A percentile compares a stretch with the other conserved stretches of the same genome.
Conservation (phyloP, 2,113 vertebrate species). For the Tichodroma muraria region DNA sequence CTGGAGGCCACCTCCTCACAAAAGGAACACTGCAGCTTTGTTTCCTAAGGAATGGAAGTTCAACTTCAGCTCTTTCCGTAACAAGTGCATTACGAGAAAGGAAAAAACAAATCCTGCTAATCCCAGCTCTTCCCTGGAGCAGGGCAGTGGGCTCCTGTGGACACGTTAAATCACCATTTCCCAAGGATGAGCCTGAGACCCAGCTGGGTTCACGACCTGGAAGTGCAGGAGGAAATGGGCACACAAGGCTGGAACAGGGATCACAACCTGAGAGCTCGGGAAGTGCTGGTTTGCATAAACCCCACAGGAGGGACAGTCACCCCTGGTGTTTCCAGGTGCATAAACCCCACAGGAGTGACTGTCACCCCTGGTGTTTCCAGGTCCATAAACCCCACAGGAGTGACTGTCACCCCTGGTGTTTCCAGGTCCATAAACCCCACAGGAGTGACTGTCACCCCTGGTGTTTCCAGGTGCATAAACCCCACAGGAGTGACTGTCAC, state of each 20-base stretch:
- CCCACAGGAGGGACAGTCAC: not conserved
- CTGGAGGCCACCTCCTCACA: not conserved
- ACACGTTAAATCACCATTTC: not conserved
- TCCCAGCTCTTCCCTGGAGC: not conserved
- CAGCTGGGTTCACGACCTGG: not conserved
- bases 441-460: not conserved
- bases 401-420: not conserved
- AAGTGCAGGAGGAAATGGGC: not conserved
- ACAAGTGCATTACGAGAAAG: not conserved
- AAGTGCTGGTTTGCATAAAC: not conserved
- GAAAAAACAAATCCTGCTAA: not conserved
- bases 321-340: fast-evolving
- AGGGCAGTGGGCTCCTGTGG: not conserved
- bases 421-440: not conserved
- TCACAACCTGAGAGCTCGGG: not conserved
- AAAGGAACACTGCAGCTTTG: not conserved
- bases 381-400: not conserved
- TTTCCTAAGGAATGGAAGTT: not conserved
- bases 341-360: not conserved
- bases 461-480: not conserved
- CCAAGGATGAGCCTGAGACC: not conserved
- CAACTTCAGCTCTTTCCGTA: not conserved
- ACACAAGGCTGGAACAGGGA: not conserved
- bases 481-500: not conserved
- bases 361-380: not conserved